Base-by-base conservation (phyloP, 1,140 invertebrate species). In the Drosophila melanogaster region DNA sequence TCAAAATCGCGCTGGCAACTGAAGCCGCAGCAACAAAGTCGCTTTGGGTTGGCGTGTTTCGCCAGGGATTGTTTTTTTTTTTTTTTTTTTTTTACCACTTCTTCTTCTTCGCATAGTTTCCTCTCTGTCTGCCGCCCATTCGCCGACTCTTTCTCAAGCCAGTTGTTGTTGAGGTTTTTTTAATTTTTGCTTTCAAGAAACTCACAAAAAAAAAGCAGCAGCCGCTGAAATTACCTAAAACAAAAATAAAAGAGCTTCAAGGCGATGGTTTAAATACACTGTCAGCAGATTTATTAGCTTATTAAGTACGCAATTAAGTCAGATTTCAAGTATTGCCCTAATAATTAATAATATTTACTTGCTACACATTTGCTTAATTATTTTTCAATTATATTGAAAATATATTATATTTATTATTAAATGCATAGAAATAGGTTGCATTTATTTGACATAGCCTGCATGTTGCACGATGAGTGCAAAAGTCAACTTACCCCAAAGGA, bases 1-100 rank as follows among this genome's bases (percentile, higher is more conserved):
- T 87, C 84, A 87, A 87, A 87, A 87, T 89, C 84, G 79, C 84
- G 84, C 72, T 87, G 77, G 84, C 84, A 87, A 87, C 84, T 87
- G 79, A 87, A 89, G 79, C 67, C 79, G 76, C 84, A 89, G 79
- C 84, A 87, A 87, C 84, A 87, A 89, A 87, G 85, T 89, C 84
- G 76, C 83, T 84, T 44, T 86, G 83, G 79, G 84, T 87, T 87
- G 77, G 84, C 85, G 77, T 89, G 84, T 84, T 87, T 83, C 59
- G 84, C 84, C 84, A 87, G 83, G 83, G 70, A 83, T 71, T 85
- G 60, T 69, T 84, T 49, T n/a, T n/a, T n/a, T n/a, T n/a, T n/a
- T n/a, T n/a, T n/a, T n/a, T n/a, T n/a, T n/a, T n/a, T n/a, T n/a
- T 59, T 60, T 61, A 35, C 19, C 61, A 58, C 65, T 81, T 64